Evolutionary conservation across 2,888 invertebrate species (phyloP), one percentile per base, ranked within the genome.

Genomic region (Acrobasis repandana): DNA sequence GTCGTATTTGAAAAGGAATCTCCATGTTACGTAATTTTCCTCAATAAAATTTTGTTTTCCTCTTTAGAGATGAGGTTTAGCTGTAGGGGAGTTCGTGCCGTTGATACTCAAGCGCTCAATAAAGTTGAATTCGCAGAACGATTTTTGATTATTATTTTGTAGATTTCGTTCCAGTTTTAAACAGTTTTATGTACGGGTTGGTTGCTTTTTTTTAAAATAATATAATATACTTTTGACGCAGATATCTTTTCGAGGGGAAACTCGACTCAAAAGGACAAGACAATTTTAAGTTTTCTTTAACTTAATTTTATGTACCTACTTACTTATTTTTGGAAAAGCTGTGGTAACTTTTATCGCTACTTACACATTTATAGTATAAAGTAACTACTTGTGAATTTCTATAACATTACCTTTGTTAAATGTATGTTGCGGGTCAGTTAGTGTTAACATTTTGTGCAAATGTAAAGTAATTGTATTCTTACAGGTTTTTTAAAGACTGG

Each of bases 401-500:
- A 20, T 3, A 20, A 20, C n/a, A n/a, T n/a, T n/a, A n/a, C n/a
- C n/a, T n/a, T 2, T 20, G 20, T 20, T 3, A 28, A 2, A 4
- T 28, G 6, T 4, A 28, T 28, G 4, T 28, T 28, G 28, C 28
- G 28, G 4, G 28, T 28, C 6, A 6, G 2, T 28, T 28, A 28
- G 28, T 5, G 28, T 28, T 28, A 28, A 28, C 28, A 28, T 28
- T 28, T 28, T 28, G 28, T 28, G 4, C 28, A 10, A 11, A 51
- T 52, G 15, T 14, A 34, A 36, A 9, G 49, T 56, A 59, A 28
- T 11, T 16, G 16, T 58, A 46, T 48, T 58, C 56, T 82, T 82
- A n/a, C 89, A 97, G 96, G 97, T 80, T 97, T 97, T 91, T 94
- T 97, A 82, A 97, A 97, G 93, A 97, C 97, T 73, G 97, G 97